Conservation (phyloP, 2,797 vertebrate genomes). For the Acanthiza pusilla region DNA sequence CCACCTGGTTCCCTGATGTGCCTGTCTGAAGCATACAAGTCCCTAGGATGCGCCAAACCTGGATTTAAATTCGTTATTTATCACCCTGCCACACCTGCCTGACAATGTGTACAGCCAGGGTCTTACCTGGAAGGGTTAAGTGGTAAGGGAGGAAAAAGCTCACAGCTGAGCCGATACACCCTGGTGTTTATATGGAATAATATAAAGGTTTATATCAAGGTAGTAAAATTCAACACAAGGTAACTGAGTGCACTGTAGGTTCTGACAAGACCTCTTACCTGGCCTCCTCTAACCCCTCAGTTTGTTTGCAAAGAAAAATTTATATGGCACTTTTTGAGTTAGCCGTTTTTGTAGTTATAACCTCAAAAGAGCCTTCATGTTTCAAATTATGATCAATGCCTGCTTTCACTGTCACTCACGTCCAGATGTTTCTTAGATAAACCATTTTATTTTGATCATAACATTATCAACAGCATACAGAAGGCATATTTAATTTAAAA, state of each 20-base stretch:
- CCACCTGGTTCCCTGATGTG: neutral
- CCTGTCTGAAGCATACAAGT: rapidly evolving
- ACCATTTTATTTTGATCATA: neutral
- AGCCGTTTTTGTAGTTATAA: neutral
- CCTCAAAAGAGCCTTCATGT: neutral
- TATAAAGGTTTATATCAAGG: too few species aligned
- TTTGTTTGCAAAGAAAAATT: neutral
- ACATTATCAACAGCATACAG: neutral
- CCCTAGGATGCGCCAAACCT: neutral
- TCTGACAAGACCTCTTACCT: neutral
- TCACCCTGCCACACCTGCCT: neutral
- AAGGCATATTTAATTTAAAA: neutral
- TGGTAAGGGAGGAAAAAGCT: neutral
- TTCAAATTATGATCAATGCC: neutral
- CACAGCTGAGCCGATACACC: neutral
- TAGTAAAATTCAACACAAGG: neutral
- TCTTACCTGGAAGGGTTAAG: neutral
- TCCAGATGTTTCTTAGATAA: neutral
- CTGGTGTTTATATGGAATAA: neutral
- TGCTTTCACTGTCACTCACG: neutral
- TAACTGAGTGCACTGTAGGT: neutral
- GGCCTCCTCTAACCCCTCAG: neutral
- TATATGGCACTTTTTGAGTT: neutral
- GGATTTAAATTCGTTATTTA: neutral
- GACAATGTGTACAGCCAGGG: neutral